Conservation (phyloP, 2,113 vertebrate genomes). For the Siniperca chuatsi region DNA sequence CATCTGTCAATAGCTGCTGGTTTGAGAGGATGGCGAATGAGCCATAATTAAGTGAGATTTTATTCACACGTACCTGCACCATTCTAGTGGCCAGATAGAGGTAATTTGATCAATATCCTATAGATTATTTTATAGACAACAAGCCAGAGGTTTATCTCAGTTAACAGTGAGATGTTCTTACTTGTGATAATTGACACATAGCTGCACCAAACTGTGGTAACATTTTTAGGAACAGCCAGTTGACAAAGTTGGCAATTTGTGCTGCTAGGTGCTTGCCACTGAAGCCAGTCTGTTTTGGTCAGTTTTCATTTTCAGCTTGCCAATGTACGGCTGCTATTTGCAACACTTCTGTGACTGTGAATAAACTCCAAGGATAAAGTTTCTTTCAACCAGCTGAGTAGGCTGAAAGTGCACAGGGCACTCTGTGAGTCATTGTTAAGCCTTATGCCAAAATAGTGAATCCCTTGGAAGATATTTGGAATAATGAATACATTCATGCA, state of each 20-base stretch:
- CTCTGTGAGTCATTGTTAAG: slow-evolving; percentile 35
- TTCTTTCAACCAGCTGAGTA: slow-evolving; percentile 51
- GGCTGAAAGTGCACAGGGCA: slow-evolving; percentile 43
- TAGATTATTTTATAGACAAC: slow-evolving; percentile 13
- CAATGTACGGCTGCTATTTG: slow-evolving; percentile 1
- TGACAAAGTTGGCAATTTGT: neutral
- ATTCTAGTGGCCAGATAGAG: neutral
- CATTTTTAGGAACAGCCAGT: neutral
- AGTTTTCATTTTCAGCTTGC: neutral
- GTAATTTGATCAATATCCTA: neutral
- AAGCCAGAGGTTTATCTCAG: neutral
- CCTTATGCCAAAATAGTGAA: slow-evolving; percentile 29
- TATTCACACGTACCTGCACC: slow-evolving; percentile 30
- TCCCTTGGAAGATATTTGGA: slow-evolving; percentile 48
- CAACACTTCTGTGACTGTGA: slow-evolving; percentile 7
- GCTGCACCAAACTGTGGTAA: neutral
- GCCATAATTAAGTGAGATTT: slow-evolving; percentile 47
- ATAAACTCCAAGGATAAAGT: slow-evolving; percentile 45
- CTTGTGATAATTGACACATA: neutral
- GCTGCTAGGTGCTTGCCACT: neutral
- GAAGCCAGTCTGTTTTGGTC: neutral
- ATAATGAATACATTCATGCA: slow-evolving; percentile 67
- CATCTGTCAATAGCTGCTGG: slow-evolving; percentile 42
- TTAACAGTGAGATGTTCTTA: neutral
- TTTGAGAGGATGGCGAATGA: slow-evolving; percentile 30